These are phyloP conservation scores for Montipora capitata DNA, from an alignment of 92 coral and sea anemone species.

Conservation along the genomic window DNA sequence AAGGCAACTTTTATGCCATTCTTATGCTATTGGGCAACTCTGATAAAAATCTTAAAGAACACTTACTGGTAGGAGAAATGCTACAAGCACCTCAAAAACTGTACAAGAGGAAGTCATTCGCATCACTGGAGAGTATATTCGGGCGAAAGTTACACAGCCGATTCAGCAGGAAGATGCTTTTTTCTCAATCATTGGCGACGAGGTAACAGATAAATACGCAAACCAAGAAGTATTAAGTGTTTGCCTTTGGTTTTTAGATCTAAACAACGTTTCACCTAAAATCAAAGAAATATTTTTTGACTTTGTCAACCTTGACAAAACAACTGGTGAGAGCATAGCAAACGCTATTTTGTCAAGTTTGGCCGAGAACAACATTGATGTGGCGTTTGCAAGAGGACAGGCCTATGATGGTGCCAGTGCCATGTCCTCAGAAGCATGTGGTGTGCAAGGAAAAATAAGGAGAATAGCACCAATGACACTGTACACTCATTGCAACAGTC, in stretches of 20 bases:
- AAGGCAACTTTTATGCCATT: constrained; percentile 73
- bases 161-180: constrained; percentile 47
- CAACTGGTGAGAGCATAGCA: constrained; percentile 48
- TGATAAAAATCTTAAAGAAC: constrained; percentile 53
- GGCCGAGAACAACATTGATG: constrained; percentile 68
- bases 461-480: constrained; percentile 57
- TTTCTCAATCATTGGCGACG: constrained; percentile 67
- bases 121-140: constrained; percentile 43
- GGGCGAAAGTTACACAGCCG: constrained; percentile 55
- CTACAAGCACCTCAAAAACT: constrained; percentile 54
- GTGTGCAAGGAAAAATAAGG: constrained; percentile 55
- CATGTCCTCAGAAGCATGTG: constrained; percentile 71
- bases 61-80: constrained; percentile 61
- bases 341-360: too few relatives aligned
- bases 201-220: constrained; percentile 69
- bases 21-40: constrained; percentile 48
- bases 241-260: constrained; percentile 67
- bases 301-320: constrained; percentile 52
- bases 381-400: constrained; percentile 57
- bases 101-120: constrained; percentile 63
- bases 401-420: constrained; percentile 73
- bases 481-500: constrained; percentile 75
- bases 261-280: constrained; percentile 28
- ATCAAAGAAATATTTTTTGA: background rate
- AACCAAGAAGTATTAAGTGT: constrained; percentile 70